Evolutionary conservation across 1,140 invertebrate species (phyloP).

Genomic region (Drosophila nasuta): DNA sequence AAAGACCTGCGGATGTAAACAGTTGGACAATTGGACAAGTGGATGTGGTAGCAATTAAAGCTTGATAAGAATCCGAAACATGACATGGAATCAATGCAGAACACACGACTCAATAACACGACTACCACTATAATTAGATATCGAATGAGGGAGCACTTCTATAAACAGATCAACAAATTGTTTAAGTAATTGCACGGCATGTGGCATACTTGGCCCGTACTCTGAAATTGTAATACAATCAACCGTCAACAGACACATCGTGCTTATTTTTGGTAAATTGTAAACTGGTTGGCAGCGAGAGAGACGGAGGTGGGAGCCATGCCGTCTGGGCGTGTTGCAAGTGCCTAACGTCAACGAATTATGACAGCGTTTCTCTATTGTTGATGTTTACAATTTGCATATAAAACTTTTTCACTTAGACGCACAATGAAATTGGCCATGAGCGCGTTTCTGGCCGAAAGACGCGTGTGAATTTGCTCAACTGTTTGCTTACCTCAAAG

Average conservation of each 20-base stretch:
- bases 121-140: constrained; percentile 16
- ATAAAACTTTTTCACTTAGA: constrained; percentile 2
- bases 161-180: constrained; percentile 44
- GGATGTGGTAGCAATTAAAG: constrained; percentile 15
- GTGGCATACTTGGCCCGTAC: constrained; percentile 53
- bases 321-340: constrained; percentile 29
- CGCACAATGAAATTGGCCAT: constrained; percentile 50
- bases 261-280: constrained; percentile 40
- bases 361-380: constrained; percentile 14
- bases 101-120: background rate
- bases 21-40: constrained; percentile 6
- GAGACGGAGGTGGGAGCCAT: background rate
- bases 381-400: constrained; percentile 40
- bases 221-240: constrained; percentile 57
- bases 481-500: constrained; percentile 90
- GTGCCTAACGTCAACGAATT: constrained; percentile 9
- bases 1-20: constrained; percentile 39
- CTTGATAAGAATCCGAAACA: constrained; percentile 30
- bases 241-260: constrained; percentile 19
- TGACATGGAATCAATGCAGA: constrained; percentile 5
- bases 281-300: constrained; percentile 13
- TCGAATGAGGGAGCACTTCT: background rate
- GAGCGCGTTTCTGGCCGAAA: constrained; percentile 25
- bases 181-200: constrained; percentile 58
- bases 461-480: constrained; percentile 9